Base-by-base conservation (phyloP, 2,888 invertebrate species). In the Cerastis rubricosa region DNA sequence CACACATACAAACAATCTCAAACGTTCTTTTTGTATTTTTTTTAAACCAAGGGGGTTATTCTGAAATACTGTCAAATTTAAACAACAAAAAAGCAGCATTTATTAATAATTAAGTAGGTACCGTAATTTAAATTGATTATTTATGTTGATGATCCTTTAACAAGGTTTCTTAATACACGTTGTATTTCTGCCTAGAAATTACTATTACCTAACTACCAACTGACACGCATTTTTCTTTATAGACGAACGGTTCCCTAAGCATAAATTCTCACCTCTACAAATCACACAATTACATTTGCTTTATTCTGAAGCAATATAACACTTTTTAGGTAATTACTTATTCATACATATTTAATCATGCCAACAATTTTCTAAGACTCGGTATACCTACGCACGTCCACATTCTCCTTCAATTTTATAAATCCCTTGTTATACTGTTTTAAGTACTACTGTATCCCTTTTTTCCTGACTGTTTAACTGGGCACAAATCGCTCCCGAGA, bases 201-300 rank as follows among this genome's bases (percentile, higher is more conserved):
- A 64, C 35, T 35, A n/a, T 43, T 25, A 43, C 45, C 19, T 25
- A 69, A 79, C 47, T 49, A 35, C 57, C 49, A 25, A 22, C 35
- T 7, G 14, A 73, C 73, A 73, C 81, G 81, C 51, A 25, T 61
- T 74, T 66, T 51, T 45, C 51, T 78, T 66, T 19, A 59, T 35
- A 73, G 19, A 51, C 14, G 12, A 65, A 66, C 49, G 73, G 29
- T 67, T n/a, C 19, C 54, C 14, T 25, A 8, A 3, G 43, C 3
- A 7, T 29, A 51, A n/a, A 59, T 9, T 14, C 9, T 51, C 45
- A 70, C 11, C 17, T 22, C 9, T 40, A 2, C 12, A n/a, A 64
- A n/a, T 7, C 40, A n/a, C n/a, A 43, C 1, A 43, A 43, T n/a
- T n/a, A 17, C 17, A 43, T n/a, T 43, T 43, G 43, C 14, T n/a